These are phyloP conservation scores for Pandemis cinnamomeana DNA, from an alignment of 2,888 invertebrate genomes.

Conservation along the genomic window DNA sequence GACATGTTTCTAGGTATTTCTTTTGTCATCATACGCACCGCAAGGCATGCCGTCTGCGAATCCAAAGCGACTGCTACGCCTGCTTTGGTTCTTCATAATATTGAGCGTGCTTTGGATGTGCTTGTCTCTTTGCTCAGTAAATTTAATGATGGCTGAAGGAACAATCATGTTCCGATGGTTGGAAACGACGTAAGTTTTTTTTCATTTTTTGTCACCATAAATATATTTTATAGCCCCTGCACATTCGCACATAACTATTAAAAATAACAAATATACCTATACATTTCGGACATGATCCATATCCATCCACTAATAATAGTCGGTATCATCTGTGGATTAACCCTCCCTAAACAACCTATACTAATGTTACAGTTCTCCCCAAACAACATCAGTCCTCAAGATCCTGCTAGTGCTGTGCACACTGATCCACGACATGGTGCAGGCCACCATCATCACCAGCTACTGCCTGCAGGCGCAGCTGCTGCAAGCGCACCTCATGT, in stretches of 20 bases:
- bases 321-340: too few relatives aligned
- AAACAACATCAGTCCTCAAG: constrained; percentile 81
- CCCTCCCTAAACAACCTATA: too few relatives aligned
- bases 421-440: constrained; percentile 91
- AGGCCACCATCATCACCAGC: constrained; percentile 92
- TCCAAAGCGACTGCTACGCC: constrained; percentile 88
- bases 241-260: too few relatives aligned
- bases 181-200: constrained; percentile 77
- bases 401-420: constrained; percentile 87
- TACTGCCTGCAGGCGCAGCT: constrained; percentile 93
- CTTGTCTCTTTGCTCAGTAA: constrained; percentile 87
- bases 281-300: too few relatives aligned
- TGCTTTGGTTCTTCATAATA: constrained; percentile 89
- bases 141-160: constrained; percentile 86
- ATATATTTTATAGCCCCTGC: too few relatives aligned
- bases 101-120: constrained; percentile 89
- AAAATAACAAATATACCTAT: too few relatives aligned
- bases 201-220: neutral
- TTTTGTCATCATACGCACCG: constrained; percentile 88
- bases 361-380: constrained; percentile 70
- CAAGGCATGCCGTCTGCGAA: constrained; percentile 85
- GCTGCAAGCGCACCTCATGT: constrained; percentile 89
- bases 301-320: too few relatives aligned
- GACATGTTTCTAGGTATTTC: constrained; percentile 84
- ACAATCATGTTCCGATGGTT: constrained; percentile 87